These are phyloP conservation scores for Sclerodermus sp. DNA, from an alignment of 2,888 invertebrate species.

Conservation along the genomic window DNA sequence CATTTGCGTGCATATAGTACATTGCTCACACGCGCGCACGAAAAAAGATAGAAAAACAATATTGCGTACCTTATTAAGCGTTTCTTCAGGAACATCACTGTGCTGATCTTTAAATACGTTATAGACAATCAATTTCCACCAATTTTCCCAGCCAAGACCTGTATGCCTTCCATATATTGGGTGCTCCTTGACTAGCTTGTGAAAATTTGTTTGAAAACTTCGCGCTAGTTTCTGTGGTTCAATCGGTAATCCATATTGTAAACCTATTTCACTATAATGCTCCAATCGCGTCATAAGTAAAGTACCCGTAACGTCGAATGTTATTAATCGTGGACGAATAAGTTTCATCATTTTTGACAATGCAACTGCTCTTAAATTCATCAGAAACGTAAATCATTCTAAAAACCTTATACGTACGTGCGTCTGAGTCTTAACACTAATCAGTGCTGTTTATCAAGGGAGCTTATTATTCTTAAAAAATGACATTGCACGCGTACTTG, in stretches of 20 bases:
- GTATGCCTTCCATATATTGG: conserved; percentile 79
- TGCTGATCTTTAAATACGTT: conserved; percentile 66
- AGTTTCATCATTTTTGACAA: conserved; percentile 2
- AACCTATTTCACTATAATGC: conserved; percentile 73
- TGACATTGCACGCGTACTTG: no score
- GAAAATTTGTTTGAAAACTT: conserved; percentile 70
- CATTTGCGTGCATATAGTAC: no score
- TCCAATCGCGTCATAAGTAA: conserved; percentile 61
- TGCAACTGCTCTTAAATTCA: no score
- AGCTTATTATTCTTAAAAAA: no score
- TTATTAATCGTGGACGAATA: conserved; percentile 67
- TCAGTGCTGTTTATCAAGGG: no score
- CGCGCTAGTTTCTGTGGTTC: conserved; percentile 63
- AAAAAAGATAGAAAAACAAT: no score
- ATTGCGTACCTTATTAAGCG: conserved; percentile 47
- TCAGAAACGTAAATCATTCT: no score
- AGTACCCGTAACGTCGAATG: conserved; percentile 89
- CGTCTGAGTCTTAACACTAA: no score
- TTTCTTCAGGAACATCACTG: conserved; percentile 36
- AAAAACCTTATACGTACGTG: no score
- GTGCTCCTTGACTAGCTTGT: conserved; percentile 66
- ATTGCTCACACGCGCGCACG: no score
- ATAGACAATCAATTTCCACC: conserved; percentile 78
- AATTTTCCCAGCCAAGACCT: conserved; percentile 73
- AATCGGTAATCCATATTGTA: conserved; percentile 66